Evolutionary conservation across 2,113 vertebrate genomes (phyloP).

Genomic region (Corapipo altera): DNA sequence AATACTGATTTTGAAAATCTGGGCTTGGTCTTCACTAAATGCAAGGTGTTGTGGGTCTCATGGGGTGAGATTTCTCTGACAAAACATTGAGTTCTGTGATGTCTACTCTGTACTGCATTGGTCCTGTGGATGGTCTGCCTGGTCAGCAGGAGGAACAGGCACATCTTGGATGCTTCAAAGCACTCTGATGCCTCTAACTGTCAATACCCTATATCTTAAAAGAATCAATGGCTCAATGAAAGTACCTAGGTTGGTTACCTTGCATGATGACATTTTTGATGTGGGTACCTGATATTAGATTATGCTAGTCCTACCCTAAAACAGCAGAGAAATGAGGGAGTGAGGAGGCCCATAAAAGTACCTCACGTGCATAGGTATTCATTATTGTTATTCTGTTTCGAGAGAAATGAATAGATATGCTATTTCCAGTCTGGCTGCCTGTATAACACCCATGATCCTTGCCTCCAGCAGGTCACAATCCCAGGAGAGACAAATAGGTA

Average conservation of each 20-base stretch:
- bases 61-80: not conserved
- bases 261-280: not conserved
- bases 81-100: not conserved
- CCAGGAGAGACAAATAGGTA: not conserved
- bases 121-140: not conserved
- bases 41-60: not conserved
- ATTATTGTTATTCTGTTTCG: not conserved
- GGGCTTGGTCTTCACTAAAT: not conserved
- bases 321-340: not conserved
- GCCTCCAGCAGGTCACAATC: not conserved
- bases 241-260: not conserved
- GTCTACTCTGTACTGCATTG: rapidly evolving
- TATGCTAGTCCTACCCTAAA: not conserved
- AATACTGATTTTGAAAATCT: not conserved
- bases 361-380: not conserved
- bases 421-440: not conserved
- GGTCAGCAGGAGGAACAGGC: not conserved
- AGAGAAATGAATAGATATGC: not conserved
- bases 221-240: not conserved
- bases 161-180: not conserved
- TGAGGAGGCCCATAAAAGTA: not conserved
- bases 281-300: not conserved
- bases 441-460: not conserved
- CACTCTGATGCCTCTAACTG: not conserved
- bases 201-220: not conserved